A percentile compares a stretch with the other conserved stretches of the same genome.
These are phyloP conservation scores for Tachyglossus aculeatus DNA, from an alignment of 2,797 vertebrate species.

Conservation along the genomic window DNA sequence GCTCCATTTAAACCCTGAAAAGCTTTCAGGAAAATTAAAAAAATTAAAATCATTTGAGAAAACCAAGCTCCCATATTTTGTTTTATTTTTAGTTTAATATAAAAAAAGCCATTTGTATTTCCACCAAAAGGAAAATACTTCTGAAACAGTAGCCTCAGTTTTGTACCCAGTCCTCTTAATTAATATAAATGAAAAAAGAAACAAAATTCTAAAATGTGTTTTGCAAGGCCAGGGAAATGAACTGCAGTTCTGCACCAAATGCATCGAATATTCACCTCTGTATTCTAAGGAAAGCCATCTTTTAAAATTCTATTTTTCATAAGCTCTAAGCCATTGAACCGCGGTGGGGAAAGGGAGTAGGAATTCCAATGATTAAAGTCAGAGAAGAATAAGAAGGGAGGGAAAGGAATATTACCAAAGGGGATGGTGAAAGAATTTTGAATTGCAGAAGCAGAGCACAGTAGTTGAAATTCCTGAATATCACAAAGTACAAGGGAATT, in stretches of 20 bases:
- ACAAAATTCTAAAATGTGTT: not conserved
- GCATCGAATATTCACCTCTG: not conserved
- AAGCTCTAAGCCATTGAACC: not conserved
- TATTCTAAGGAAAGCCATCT: not conserved
- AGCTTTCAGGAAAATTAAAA: constrained; percentile 61
- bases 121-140: not conserved
- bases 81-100: constrained; percentile 36
- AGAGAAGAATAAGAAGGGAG: too few relatives aligned
- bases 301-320: not conserved
- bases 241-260: not conserved
- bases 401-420: too few relatives aligned
- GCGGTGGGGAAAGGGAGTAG: too few relatives aligned
- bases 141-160: not conserved
- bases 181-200: constrained; percentile 11
- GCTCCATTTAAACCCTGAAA: constrained; percentile 65
- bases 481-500: too few relatives aligned
- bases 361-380: too few relatives aligned
- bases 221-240: not conserved
- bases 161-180: not conserved
- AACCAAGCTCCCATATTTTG: constrained; percentile 38
- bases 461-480: too few relatives aligned
- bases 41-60: constrained; percentile 57
- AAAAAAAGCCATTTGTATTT: constrained; percentile 21
- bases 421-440: too few relatives aligned
- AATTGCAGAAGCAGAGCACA: too few relatives aligned